Conservation (phyloP, 2,113 vertebrate species). For the Furnarius figulus region DNA sequence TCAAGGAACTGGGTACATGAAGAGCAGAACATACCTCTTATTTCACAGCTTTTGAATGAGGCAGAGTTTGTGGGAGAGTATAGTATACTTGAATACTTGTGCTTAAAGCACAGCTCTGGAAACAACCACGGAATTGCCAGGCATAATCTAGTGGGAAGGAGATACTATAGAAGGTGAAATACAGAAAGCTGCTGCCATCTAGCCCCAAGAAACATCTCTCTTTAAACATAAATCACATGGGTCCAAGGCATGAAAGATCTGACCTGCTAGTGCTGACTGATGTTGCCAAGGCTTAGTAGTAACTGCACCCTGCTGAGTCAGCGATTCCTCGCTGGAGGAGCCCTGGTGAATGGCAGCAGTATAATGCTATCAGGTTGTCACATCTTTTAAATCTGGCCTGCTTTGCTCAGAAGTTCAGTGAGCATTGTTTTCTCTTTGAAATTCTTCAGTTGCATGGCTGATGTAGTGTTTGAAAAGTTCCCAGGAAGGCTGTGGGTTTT, state of each 20-base stretch:
- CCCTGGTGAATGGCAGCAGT: not conserved
- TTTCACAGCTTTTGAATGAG: not conserved
- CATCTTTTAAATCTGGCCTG: slow-evolving; percentile 15
- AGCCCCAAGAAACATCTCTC: not conserved
- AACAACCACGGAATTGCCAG: not conserved
- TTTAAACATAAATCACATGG: not conserved
- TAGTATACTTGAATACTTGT: not conserved
- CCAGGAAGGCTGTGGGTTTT: not conserved
- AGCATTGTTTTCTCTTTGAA: slow-evolving; percentile 43
- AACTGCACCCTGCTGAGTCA: not conserved
- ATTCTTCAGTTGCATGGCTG: slow-evolving; percentile 14
- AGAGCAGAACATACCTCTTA: not conserved
- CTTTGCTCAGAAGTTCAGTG: slow-evolving; percentile 37
- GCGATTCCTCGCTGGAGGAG: not conserved
- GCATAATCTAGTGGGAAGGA: not conserved
- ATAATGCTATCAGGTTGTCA: slow-evolving; percentile 27
- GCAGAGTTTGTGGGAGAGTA: not conserved
- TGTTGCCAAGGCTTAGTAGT: slow-evolving; percentile 1
- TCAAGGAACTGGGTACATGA: not conserved
- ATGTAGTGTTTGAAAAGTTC: not conserved
- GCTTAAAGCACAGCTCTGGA: not conserved
- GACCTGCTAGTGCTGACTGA: not conserved
- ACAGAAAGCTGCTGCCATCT: not conserved
- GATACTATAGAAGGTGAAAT: not conserved
- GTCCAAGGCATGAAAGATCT: not conserved